phyloP scores from a whole-genome alignment of 2,797 vertebrate genomes.

The Mionectes olivaceus region DNA sequence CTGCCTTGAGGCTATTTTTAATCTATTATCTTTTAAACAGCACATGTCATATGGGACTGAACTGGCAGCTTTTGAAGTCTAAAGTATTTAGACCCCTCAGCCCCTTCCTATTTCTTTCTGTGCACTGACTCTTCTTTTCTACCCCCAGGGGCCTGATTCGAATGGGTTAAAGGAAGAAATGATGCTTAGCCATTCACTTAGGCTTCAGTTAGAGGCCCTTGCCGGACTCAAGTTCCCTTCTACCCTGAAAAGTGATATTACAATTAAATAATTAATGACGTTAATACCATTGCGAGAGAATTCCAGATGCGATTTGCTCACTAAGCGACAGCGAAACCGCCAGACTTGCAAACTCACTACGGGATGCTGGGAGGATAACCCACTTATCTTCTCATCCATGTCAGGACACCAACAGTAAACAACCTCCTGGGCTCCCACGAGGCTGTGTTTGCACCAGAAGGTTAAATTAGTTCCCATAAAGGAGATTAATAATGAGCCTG shows the following conservation, averaged over 20 bases:
- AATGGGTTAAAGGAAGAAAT: background rate
- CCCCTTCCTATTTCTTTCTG: background rate
- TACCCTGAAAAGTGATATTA: background rate
- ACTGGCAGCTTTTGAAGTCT: background rate
- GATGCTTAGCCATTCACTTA: background rate
- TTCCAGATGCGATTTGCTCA: background rate
- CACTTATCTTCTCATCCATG: constrained; percentile 26
- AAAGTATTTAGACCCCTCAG: background rate
- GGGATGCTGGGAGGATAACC: background rate
- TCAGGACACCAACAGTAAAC: constrained; percentile 20
- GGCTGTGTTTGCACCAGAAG: background rate
- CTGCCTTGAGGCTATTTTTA: background rate
- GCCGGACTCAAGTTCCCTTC: background rate
- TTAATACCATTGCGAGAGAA: constrained; percentile 36
- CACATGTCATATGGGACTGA: background rate
- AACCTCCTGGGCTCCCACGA: background rate
- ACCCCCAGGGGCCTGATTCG: background rate
- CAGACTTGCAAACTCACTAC: accelerated
- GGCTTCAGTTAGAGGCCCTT: background rate
- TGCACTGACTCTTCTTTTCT: background rate
- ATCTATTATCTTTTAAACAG: background rate
- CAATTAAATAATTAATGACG: constrained; percentile 20
- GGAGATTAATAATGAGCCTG: background rate
- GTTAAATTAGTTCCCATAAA: background rate
- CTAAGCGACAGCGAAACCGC: background rate